phyloP scores from a whole-genome alignment of 2,797 vertebrate species.

The Lophius americanus region DNA sequence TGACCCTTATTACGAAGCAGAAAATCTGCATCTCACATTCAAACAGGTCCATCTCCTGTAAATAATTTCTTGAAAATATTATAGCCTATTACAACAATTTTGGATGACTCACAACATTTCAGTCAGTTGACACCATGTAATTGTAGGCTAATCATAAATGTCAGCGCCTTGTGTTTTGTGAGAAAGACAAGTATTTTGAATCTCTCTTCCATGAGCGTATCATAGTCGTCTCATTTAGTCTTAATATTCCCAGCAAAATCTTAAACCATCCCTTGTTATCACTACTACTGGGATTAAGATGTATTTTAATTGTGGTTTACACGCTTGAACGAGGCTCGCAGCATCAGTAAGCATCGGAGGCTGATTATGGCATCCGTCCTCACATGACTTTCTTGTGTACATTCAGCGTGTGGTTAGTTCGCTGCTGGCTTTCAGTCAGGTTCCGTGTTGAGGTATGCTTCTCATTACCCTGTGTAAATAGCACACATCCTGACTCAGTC shows the following conservation, averaged over 20 bases:
- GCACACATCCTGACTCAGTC: slow-evolving; percentile 66
- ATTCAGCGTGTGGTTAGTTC: slow-evolving; percentile 46
- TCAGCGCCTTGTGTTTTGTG: slow-evolving; percentile 34
- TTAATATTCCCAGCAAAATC: slow-evolving; percentile 34
- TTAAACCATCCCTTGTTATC: slow-evolving; percentile 43
- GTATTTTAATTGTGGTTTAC: slow-evolving; percentile 37
- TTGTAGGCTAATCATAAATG: slow-evolving; percentile 48
- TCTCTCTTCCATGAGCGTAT: neutral
- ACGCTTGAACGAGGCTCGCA: slow-evolving; percentile 24
- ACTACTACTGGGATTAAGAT: slow-evolving; percentile 17
- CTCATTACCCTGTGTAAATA: slow-evolving; percentile 66
- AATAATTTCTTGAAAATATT: slow-evolving; percentile 5
- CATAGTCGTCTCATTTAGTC: slow-evolving; percentile 12
- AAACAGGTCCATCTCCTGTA: neutral
- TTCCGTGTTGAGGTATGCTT: slow-evolving; percentile 57
- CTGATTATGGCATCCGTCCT: slow-evolving; percentile 27
- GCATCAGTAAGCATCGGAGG: slow-evolving; percentile 26
- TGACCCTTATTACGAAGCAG: slow-evolving; percentile 21
- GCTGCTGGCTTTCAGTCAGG: slow-evolving; percentile 56
- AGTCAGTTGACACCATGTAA: slow-evolving; percentile 18
- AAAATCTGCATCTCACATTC: slow-evolving; percentile 14
- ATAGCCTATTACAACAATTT: slow-evolving; percentile 16
- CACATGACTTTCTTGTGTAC: slow-evolving; percentile 55
- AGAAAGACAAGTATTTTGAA: slow-evolving; percentile 16
- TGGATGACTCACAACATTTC: slow-evolving; percentile 15